Conservation (phyloP, 1,140 invertebrate species). For the Aphaenogaster rudis region DNA sequence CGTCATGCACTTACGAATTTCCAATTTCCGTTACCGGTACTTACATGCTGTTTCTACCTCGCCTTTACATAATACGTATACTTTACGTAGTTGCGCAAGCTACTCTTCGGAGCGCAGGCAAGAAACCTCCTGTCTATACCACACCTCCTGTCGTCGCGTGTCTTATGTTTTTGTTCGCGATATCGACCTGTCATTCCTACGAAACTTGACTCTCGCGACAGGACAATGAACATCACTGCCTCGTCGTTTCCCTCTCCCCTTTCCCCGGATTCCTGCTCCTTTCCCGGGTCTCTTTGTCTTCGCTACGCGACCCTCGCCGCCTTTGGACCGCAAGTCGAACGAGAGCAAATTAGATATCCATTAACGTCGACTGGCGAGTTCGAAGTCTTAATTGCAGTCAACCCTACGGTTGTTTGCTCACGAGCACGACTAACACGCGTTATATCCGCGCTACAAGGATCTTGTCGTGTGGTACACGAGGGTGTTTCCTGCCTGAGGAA, state of each 20-base stretch:
- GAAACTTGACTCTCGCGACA: constrained; percentile 47
- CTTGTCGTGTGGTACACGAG: background rate
- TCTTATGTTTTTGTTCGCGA: constrained; percentile 55
- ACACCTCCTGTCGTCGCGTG: background rate
- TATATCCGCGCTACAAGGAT: constrained; percentile 35
- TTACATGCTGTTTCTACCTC: constrained; percentile 56
- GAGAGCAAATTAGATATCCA: constrained; percentile 76
- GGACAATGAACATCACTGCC: constrained; percentile 44
- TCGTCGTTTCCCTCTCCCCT: background rate
- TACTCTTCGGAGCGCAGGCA: constrained; percentile 18
- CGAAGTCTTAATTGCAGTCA: constrained; percentile 69
- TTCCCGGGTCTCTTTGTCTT: constrained; percentile 58
- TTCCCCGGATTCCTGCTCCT: background rate
- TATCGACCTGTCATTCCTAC: constrained; percentile 56
- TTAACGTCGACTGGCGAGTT: constrained; percentile 60
- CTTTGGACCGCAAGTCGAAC: constrained; percentile 55
- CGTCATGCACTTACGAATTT: constrained; percentile 48
- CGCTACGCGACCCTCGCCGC: background rate
- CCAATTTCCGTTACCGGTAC: constrained; percentile 53
- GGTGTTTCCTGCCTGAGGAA: constrained; percentile 33
- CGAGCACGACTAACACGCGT: constrained; percentile 42
- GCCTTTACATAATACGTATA: constrained; percentile 60
- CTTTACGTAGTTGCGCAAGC: constrained; percentile 56
- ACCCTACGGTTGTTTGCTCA: constrained; percentile 44
- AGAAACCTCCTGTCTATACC: constrained; percentile 44